Conservation (phyloP, 2,113 vertebrate genomes). For the Turnix velox region DNA sequence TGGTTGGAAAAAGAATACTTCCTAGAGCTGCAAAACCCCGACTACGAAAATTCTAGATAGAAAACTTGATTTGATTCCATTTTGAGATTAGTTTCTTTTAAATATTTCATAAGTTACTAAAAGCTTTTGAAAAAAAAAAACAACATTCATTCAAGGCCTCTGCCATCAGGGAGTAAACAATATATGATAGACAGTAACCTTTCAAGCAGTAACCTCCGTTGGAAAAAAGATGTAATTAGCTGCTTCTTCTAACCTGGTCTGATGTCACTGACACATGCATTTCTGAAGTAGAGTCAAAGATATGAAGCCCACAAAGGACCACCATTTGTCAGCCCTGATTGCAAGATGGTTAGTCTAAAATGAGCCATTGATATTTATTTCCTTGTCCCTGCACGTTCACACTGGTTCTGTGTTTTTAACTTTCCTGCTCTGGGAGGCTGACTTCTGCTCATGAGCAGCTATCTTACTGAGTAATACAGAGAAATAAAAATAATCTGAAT, state of each 20-base stretch:
- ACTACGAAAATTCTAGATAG: background rate
- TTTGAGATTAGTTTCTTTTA: background rate
- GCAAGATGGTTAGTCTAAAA: background rate
- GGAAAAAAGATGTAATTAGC: conserved; percentile 23
- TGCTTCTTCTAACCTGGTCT: conserved; percentile 30
- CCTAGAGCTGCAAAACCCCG: background rate
- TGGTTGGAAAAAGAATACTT: background rate
- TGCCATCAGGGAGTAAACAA: background rate
- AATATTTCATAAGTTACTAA: conserved; percentile 17
- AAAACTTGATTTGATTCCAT: background rate
- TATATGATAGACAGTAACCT: background rate
- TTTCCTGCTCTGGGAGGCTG: background rate
- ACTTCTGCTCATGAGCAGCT: background rate
- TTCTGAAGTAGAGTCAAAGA: background rate
- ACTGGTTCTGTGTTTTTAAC: background rate
- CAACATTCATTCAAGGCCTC: background rate
- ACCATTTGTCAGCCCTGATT: background rate
- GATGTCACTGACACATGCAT: background rate
- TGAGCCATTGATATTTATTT: background rate
- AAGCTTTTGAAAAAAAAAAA: conserved; percentile 31
- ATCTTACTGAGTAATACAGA: background rate
- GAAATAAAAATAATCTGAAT: background rate
- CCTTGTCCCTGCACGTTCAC: background rate
- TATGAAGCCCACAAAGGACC: background rate
- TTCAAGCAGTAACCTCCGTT: background rate